phyloP scores from a whole-genome alignment of 2,113 vertebrate genomes.

The Gymnogyps californianus region DNA sequence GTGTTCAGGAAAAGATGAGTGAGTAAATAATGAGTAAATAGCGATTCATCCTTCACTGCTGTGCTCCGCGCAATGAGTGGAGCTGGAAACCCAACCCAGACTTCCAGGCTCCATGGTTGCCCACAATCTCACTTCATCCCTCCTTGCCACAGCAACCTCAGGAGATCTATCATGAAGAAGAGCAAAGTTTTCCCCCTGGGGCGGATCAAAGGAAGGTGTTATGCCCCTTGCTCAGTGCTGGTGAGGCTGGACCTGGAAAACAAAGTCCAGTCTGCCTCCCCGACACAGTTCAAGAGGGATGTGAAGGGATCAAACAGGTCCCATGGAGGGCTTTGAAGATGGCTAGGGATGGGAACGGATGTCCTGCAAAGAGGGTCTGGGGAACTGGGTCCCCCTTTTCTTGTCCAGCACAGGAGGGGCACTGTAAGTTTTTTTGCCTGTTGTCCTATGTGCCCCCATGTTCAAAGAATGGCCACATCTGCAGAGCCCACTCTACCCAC shows the following conservation, averaged over 20 bases:
- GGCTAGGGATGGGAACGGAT: not conserved
- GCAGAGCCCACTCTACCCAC: not conserved
- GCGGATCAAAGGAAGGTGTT: not conserved
- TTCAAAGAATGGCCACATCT: not conserved
- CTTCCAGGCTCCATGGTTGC: not conserved
- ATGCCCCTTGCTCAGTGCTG: rapidly evolving
- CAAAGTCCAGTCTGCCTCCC: too few species aligned
- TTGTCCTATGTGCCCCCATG: not conserved
- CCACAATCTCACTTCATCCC: not conserved
- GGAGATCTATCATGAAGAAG: not conserved
- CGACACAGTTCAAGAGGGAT: not conserved
- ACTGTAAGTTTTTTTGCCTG: not conserved
- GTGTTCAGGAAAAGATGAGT: not conserved
- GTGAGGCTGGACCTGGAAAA: not conserved
- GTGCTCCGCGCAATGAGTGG: not conserved
- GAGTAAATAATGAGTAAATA: not conserved
- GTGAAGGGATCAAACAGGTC: not conserved
- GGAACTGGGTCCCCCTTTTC: rapidly evolving
- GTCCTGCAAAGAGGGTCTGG: not conserved
- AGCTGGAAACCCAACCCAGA: not conserved
- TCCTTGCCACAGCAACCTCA: not conserved
- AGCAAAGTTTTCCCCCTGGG: not conserved
- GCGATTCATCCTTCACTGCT: not conserved
- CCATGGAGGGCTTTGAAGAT: not conserved
- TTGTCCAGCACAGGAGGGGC: not conserved